Evolutionary conservation across 1,140 invertebrate species (phyloP), one percentile per base, ranked within the genome.

Genomic region (Solen grandis): DNA sequence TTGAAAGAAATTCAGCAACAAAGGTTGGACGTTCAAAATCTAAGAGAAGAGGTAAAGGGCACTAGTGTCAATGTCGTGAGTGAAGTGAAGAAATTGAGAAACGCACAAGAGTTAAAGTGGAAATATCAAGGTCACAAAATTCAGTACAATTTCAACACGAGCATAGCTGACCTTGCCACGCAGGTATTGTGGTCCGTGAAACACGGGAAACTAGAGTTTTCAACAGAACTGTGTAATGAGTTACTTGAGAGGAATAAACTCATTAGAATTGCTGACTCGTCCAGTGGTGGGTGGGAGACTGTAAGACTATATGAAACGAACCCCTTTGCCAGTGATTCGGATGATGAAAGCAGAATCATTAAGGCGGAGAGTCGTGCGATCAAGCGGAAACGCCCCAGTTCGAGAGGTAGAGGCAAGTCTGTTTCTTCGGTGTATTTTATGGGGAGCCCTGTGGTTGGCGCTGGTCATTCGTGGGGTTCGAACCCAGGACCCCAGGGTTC

Each of bases 271-370:
- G 57, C 57, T 13, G 22, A 59, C 25, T 59, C 57, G 25, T 59
- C 57, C 10, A 29, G 8, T 13, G 57, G 57, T 31, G 8, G 57
- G 10, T 59, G 57, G 57, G 57, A 59, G 22, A 59, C 57, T 59
- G 57, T 59, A 22, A 59, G 57, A 29, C 57, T 13, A 22, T 59
- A 59, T 59, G 57, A 22, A 59, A 59, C 57, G 22, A 59, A 59
- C 29, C n/a, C n/a, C 8, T 10, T 59, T n/a, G 57, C 57, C 57
- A 59, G n/a, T 22, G 57, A 59, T 59, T 59, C 57, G 25, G 57
- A 59, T 10, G 57, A 59, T 59, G 57, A 59, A 59, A 59, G 29
- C n/a, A n/a, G 22, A 29, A 59, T 59, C 57, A 13, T 10, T 29
- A n/a, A 29, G n/a, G 57, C 57, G 10, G 57, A 59, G 57, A 22